These are phyloP conservation scores for Zoroaster sp. DNA, from an alignment of 53 echinoderm and acorn worm genomes.

Conservation along the genomic window DNA sequence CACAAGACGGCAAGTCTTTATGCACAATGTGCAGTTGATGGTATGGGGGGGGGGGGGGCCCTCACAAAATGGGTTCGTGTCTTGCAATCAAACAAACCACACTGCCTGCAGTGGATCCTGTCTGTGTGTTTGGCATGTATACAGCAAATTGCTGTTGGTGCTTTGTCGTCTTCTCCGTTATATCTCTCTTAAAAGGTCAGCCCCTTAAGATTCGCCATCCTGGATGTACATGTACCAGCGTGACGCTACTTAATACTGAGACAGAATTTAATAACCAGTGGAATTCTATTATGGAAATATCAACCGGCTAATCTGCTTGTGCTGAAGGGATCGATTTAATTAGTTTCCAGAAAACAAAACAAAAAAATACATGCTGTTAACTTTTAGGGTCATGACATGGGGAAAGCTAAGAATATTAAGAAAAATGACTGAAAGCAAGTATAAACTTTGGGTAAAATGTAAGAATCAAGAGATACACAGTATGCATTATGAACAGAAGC, in stretches of 20 bases:
- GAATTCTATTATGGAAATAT: conserved; percentile 50
- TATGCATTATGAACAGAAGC: too few relatives aligned
- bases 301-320: background rate
- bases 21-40: background rate
- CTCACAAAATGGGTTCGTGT: background rate
- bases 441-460: too few relatives aligned
- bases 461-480: too few relatives aligned
- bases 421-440: too few relatives aligned
- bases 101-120: background rate
- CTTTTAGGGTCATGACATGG: background rate
- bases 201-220: too few relatives aligned
- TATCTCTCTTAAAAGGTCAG: background rate
- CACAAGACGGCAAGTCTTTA: background rate
- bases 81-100: background rate
- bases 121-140: conserved; percentile 20
- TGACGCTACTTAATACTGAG: too few relatives aligned
- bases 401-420: background rate
- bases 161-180: background rate
- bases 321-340: conserved; percentile 12
- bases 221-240: too few relatives aligned
- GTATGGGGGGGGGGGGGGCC: background rate
- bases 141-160: conserved; percentile 39
- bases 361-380: background rate
- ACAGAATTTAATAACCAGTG: conserved; percentile 16
- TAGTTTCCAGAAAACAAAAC: background rate